Percentiles rank a stretch among this genome's conserved stretches.
Conservation (phyloP, 2,888 invertebrate species). For the Acleris emargana region DNA sequence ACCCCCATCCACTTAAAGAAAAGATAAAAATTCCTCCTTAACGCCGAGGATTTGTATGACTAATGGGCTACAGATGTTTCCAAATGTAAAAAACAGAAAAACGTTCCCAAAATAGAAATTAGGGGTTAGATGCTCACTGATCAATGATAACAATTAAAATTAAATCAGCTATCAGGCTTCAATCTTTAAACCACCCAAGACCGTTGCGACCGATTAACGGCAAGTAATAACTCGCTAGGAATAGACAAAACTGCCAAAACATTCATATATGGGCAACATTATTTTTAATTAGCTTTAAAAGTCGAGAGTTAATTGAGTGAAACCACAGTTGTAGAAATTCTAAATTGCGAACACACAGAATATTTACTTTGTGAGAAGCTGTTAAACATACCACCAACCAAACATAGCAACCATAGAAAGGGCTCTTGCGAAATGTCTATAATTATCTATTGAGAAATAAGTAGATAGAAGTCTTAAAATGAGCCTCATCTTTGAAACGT, state of each 20-base stretch:
- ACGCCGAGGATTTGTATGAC: slow-evolving; percentile 65
- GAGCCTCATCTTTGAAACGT: background rate
- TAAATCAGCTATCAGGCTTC: slow-evolving; percentile 59
- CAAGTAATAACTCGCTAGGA: slow-evolving; percentile 15
- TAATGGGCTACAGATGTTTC: slow-evolving; percentile 73
- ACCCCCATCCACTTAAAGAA: slow-evolving; percentile 47
- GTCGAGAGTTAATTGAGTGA: slow-evolving; percentile 21
- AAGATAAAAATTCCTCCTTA: slow-evolving; percentile 50
- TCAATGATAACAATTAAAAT: slow-evolving; percentile 74
- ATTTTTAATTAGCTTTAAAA: slow-evolving; percentile 25
- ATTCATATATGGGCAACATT: slow-evolving; percentile 1
- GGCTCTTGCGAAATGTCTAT: too few species aligned
- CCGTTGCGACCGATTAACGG: slow-evolving; percentile 44
- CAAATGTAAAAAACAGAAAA: slow-evolving; percentile 40
- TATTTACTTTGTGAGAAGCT: too few species aligned
- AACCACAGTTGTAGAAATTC: background rate
- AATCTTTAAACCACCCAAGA: slow-evolving; percentile 75
- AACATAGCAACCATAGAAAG: too few species aligned
- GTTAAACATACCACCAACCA: too few species aligned
- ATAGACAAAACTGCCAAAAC: slow-evolving; percentile 20
- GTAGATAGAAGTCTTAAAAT: too few species aligned
- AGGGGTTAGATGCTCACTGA: slow-evolving; percentile 70
- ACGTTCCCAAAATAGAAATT: slow-evolving; percentile 77
- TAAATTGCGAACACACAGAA: background rate
- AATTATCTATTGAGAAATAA: too few species aligned